Conservation (phyloP, 2,113 vertebrate genomes). For the Danio rerio region DNA sequence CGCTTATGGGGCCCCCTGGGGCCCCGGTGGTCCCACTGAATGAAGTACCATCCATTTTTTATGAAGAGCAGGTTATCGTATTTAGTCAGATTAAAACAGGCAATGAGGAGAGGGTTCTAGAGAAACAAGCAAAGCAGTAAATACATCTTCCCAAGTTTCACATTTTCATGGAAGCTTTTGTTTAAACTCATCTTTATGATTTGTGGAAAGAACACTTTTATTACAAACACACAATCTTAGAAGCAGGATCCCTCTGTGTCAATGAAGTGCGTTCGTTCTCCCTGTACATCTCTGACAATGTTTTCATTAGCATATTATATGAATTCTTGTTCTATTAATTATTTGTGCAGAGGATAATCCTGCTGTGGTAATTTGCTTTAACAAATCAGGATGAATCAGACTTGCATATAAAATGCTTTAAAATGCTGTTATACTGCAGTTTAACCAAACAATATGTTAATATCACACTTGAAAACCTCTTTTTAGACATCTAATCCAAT, state of each 20-base stretch:
- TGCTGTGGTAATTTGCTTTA: not conserved
- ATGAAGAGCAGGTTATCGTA: constrained; percentile 86
- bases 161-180: not conserved
- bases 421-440: too few species aligned
- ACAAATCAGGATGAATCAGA: not conserved
- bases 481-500: not conserved
- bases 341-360: not conserved
- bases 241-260: not conserved
- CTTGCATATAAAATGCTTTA: not conserved
- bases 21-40: constrained; percentile 71
- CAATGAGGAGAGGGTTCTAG: constrained; percentile 60
- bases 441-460: not conserved
- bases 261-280: constrained; percentile 7
- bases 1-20: constrained; percentile 59
- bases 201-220: constrained; percentile 42
- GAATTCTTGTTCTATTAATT: not conserved
- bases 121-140: constrained; percentile 66
- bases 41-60: constrained; percentile 83
- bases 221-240: not conserved
- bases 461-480: not conserved
- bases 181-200: constrained; percentile 8
- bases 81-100: constrained; percentile 83
- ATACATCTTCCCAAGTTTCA: constrained; percentile 51
- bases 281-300: constrained; percentile 43
- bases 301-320: not conserved